Base-by-base conservation (phyloP, 1,140 invertebrate species). In the Bradysia coprophila region DNA sequence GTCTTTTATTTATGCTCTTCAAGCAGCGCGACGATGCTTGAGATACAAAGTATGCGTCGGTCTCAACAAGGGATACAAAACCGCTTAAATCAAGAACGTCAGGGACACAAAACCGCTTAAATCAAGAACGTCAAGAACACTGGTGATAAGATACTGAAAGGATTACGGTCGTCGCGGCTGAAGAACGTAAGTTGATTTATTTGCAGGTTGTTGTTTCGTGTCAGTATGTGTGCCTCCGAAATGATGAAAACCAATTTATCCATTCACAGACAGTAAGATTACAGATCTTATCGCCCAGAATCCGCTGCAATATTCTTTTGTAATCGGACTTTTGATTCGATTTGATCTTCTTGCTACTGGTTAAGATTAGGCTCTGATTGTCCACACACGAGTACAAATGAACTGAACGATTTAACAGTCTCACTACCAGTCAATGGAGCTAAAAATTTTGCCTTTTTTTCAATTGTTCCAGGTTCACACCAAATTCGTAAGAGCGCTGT, bases 101-200 rank as follows among this genome's bases (percentile, higher is more conserved):
- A 80, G 78, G 53, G 80, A 75, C 43, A 75, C 73, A 90, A 87
- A 67, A 89, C 90, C 24, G 90, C 91, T n/a, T 95, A 94, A 66
- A 79, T 85, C 48, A 70, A 72, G 38, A 70, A 77, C 44, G 74
- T 76, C 2, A 80, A 78, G 53, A 80, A 75, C 43, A 75, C 73
- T 52, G 64, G 71, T 31, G 66, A 72, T 50, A 72, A 76, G 50
- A 73, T 72, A 57, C 75, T 81, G 47, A 78, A 79, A 49, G 75
- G 70, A 49, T 70, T 83, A 43, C 74, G 86, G 50, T 90, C 89
- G 47, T 78, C 83, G 11, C 78, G 86, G 54, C 72, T 81, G 55
- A 96, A 95, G 68, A 92, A 92, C 58, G 87, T 91, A 74, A 79
- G 81, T 71, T n/a, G n/a, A n/a, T n/a, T n/a, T n/a, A n/a, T n/a